Percentiles rank a stretch among this genome's conserved stretches.
Conservation (phyloP, 1,140 invertebrate genomes). For the Lerema accius region DNA sequence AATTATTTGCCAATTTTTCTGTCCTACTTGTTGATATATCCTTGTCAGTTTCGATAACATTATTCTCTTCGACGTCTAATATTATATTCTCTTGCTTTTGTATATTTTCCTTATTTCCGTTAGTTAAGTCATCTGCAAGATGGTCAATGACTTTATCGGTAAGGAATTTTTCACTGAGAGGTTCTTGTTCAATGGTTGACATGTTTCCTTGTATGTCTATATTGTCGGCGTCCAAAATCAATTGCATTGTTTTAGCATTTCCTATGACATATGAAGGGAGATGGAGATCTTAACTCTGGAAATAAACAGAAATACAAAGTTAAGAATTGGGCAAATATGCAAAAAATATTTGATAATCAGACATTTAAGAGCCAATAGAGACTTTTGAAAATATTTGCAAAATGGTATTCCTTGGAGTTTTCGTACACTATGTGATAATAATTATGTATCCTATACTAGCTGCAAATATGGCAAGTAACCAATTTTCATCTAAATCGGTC, state of each 20-base stretch:
- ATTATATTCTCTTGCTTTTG: conserved; percentile 38
- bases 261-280: conserved; percentile 38
- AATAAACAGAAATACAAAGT: conserved; percentile 39
- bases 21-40: too few relatives aligned
- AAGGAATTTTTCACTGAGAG: conserved; percentile 48
- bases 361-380: too few relatives aligned
- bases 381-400: too few relatives aligned
- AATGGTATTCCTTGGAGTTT: too few relatives aligned
- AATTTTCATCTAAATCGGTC: too few relatives aligned
- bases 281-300: conserved; percentile 44
- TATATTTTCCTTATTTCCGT: conserved; percentile 47
- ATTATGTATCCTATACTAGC: too few relatives aligned
- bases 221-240: conserved; percentile 65
- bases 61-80: conserved; percentile 13
- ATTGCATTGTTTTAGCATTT: conserved; percentile 73
- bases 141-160: conserved; percentile 42
- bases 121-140: conserved; percentile 41
- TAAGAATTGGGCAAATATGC: too few relatives aligned
- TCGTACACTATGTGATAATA: too few relatives aligned
- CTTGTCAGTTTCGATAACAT: conserved; percentile 19
- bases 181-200: conserved; percentile 52
- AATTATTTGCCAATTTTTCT: too few relatives aligned
- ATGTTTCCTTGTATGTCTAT: conserved; percentile 58
- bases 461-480: too few relatives aligned
- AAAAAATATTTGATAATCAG: too few relatives aligned